Percentiles rank a stretch among this genome's conserved stretches.
Conservation (phyloP, 1,140 invertebrate genomes). For the Cheumatopsyche charites region DNA sequence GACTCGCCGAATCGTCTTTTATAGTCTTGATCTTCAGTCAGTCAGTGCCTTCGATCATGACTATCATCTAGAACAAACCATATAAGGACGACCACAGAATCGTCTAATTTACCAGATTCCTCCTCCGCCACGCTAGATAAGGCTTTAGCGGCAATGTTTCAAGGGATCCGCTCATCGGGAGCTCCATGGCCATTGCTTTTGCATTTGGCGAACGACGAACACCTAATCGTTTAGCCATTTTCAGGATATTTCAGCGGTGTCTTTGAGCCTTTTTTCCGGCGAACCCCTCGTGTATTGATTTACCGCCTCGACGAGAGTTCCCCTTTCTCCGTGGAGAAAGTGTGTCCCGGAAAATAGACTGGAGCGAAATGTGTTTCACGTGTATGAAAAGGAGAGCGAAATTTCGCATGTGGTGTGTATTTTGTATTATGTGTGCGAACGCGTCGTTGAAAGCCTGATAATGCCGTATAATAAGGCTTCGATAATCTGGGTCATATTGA, state of each 20-base stretch:
- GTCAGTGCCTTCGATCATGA: too few relatives aligned
- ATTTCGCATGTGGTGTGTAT: slow-evolving; percentile 23
- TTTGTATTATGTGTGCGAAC: too few relatives aligned
- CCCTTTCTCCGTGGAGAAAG: neutral
- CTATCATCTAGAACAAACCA: too few relatives aligned
- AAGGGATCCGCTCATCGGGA: too few relatives aligned
- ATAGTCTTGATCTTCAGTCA: too few relatives aligned
- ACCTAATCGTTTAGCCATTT: slow-evolving; percentile 30
- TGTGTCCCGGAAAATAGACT: slow-evolving; percentile 13
- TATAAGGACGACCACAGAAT: too few relatives aligned
- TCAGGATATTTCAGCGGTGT: neutral
- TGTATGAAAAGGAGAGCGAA: neutral
- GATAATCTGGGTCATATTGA: too few relatives aligned
- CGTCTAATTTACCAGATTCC: neutral
- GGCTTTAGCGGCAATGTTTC: slow-evolving; percentile 4
- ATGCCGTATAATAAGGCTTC: too few relatives aligned
- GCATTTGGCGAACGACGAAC: slow-evolving; percentile 2
- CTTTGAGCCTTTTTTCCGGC: neutral
- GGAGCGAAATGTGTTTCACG: neutral
- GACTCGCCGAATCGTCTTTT: too few relatives aligned
- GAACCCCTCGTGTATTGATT: slow-evolving; percentile 24
- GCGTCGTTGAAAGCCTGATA: too few relatives aligned
- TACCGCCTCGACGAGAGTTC: neutral
- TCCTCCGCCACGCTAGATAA: neutral
- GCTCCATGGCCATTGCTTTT: slow-evolving; percentile 30